Evolutionary conservation across 2,113 vertebrate species (phyloP).

Genomic region (Marmota flaviventris): DNA sequence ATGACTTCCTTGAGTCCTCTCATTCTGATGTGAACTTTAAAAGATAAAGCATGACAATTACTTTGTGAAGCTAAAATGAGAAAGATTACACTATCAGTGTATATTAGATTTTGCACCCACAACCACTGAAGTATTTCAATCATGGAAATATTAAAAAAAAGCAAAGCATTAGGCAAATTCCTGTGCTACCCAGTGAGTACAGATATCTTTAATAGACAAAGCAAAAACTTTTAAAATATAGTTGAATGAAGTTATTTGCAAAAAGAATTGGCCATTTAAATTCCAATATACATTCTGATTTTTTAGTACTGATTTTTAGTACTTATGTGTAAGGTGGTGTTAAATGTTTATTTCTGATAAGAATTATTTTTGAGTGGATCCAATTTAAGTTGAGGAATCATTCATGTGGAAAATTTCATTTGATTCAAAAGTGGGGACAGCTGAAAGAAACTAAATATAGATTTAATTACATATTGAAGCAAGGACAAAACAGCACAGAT

Average conservation of each 20-base stretch:
- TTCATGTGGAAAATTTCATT: slow-evolving; percentile 41
- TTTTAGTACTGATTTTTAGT: neutral
- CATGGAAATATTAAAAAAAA: neutral
- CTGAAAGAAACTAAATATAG: slow-evolving; percentile 62
- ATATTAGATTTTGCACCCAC: neutral
- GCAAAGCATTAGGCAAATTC: neutral
- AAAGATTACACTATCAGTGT: neutral
- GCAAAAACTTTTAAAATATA: neutral
- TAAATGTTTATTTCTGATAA: slow-evolving; percentile 30
- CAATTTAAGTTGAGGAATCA: slow-evolving; percentile 32
- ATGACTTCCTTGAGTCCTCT: neutral
- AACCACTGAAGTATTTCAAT: neutral
- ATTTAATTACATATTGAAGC: slow-evolving; percentile 70
- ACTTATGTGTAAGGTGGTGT: neutral
- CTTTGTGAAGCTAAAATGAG: neutral
- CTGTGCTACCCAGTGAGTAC: neutral
- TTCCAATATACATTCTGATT: neutral
- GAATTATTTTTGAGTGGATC: slow-evolving; percentile 34
- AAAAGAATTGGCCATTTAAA: neutral
- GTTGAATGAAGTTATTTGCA: neutral
- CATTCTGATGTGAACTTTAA: neutral
- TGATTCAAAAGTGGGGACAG: slow-evolving; percentile 59
- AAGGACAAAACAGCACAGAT: slow-evolving; percentile 36
- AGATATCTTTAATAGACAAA: neutral
- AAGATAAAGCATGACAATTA: neutral